Evolutionary conservation across 2,797 vertebrate genomes (phyloP).

Genomic region (Eulemur rubriventer): DNA sequence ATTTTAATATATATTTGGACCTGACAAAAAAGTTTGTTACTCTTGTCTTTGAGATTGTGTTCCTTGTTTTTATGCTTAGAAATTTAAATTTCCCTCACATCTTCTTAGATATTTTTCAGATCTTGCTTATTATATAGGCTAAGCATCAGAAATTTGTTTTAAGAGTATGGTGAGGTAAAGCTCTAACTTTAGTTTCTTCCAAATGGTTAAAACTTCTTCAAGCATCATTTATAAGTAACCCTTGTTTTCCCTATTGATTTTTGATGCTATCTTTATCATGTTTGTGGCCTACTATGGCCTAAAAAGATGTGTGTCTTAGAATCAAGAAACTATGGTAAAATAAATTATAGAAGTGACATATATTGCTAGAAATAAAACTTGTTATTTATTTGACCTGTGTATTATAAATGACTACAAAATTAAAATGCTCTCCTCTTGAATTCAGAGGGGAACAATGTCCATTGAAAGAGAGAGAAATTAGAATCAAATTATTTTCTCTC

Average conservation of each 20-base stretch:
- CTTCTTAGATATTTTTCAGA: constrained; percentile 21
- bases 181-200: neutral
- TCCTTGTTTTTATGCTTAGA: neutral
- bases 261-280: neutral
- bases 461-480: constrained; percentile 72
- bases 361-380: constrained; percentile 47
- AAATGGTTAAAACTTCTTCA: neutral
- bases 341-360: constrained; percentile 35
- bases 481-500: constrained; percentile 71
- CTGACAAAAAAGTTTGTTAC: neutral
- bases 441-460: constrained; percentile 73
- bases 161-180: neutral
- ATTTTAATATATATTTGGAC: neutral
- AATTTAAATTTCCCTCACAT: neutral
- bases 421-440: constrained; percentile 62
- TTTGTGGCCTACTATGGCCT: neutral
- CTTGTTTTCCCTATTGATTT: neutral
- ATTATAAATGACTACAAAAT: constrained; percentile 68
- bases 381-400: constrained; percentile 73
- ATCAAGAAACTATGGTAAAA: constrained; percentile 25
- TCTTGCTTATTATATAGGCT: neutral
- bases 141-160: neutral
- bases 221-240: constrained; percentile 4
- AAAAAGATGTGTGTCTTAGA: constrained; percentile 25
- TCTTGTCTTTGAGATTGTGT: neutral